Percentiles rank a stretch among this genome's conserved stretches.
Conservation (phyloP, 1,140 invertebrate genomes). For the Sitophilus oryzae region DNA sequence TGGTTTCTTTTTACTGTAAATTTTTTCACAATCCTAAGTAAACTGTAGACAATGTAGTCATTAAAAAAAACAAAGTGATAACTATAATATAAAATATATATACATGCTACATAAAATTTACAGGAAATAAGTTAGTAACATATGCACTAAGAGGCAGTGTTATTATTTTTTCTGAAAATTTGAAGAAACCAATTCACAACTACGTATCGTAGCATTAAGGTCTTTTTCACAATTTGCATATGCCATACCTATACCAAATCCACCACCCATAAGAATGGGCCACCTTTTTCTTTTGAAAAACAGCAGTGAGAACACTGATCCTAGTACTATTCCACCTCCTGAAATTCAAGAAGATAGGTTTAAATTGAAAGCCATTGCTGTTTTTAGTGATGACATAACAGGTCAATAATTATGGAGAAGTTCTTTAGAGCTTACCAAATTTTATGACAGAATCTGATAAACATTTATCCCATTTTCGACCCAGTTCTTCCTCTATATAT, state of each 20-base stretch:
- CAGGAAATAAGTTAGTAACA: conserved; percentile 18
- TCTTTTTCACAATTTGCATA: conserved; percentile 70
- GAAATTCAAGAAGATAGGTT: conserved; percentile 18
- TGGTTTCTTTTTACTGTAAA: too few relatives aligned
- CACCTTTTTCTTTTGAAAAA: conserved; percentile 62
- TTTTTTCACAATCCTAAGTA: too few relatives aligned
- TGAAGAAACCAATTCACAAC: conserved; percentile 12
- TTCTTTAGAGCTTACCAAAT: conserved; percentile 47
- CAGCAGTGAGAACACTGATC: conserved; percentile 60
- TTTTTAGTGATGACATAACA: conserved; percentile 21
- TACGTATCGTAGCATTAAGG: conserved; percentile 46
- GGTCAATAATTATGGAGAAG: not conserved
- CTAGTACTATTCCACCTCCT: conserved; percentile 64
- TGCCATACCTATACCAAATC: conserved; percentile 69
- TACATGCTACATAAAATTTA: conserved; percentile 19
- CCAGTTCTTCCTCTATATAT: conserved; percentile 50
- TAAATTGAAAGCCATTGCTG: not conserved
- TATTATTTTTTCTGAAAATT: conserved; percentile 10
- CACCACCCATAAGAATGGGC: conserved; percentile 64
- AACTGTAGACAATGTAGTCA: too few relatives aligned
- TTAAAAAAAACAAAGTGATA: too few relatives aligned
- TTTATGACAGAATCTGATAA: conserved; percentile 56
- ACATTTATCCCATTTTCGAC: conserved; percentile 55
- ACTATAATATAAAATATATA: conserved; percentile 24
- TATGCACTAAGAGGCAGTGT: conserved; percentile 20